A percentile compares a stretch with the other conserved stretches of the same genome.
These are phyloP conservation scores for Ophioninae sp. DNA, from an alignment of 2,888 invertebrate species.

Conservation along the genomic window DNA sequence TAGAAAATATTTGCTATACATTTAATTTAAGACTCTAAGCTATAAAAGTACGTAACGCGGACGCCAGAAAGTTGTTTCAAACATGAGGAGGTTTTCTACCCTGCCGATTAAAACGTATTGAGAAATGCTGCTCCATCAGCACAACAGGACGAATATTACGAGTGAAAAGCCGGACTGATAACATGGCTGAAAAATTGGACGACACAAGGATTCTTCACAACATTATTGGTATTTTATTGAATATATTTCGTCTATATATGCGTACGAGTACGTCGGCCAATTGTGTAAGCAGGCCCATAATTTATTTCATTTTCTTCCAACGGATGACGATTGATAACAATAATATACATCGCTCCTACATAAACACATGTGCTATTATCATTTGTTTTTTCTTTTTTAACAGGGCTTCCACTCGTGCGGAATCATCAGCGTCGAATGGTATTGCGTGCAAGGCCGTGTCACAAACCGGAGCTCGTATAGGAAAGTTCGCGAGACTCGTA, in stretches of 20 bases:
- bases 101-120: not conserved
- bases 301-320: not conserved
- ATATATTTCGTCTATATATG: constrained; percentile 63
- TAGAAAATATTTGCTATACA: too few relatives aligned
- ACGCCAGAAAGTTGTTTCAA: not conserved
- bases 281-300: constrained; percentile 29
- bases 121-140: not conserved
- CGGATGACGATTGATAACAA: not conserved
- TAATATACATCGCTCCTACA: not conserved
- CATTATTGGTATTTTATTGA: constrained; percentile 76
- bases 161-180: not conserved
- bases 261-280: constrained; percentile 35
- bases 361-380: not conserved
- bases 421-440: not conserved
- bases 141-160: not conserved
- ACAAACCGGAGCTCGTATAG: not conserved
- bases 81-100: not conserved
- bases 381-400: not conserved
- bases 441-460: not conserved
- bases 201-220: constrained; percentile 65
- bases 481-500: not conserved
- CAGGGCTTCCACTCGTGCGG: not conserved
- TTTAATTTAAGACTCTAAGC: not conserved
- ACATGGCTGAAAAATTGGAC: not conserved
- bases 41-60: not conserved